phyloP scores from a whole-genome alignment of 2,888 invertebrate genomes.

The Thera britannica region DNA sequence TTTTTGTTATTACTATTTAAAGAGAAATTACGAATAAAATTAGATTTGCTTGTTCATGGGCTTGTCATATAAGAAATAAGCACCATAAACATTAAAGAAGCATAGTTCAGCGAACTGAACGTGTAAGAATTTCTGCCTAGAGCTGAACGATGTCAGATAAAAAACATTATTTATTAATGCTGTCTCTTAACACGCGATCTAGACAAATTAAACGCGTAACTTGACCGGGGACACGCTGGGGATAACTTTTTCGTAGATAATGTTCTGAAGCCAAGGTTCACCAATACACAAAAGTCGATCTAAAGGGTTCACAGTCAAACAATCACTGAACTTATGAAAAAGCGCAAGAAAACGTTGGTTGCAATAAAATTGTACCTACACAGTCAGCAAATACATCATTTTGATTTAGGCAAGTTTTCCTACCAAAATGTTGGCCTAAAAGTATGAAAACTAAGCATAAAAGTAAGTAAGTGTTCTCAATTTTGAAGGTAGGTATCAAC shows the following conservation, averaged over 20 bases:
- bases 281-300: neutral
- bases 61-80: conserved; percentile 50
- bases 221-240: conserved; percentile 66
- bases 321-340: too few species aligned
- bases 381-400: too few species aligned
- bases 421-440: too few species aligned
- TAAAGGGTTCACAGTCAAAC: too few species aligned
- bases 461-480: too few species aligned
- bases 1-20: neutral
- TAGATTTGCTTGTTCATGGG: too few species aligned
- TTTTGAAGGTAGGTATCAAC: too few species aligned
- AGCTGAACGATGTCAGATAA: conserved; percentile 73
- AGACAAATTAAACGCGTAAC: conserved; percentile 82
- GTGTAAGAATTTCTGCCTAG: conserved; percentile 80
- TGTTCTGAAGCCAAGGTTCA: conserved; percentile 46
- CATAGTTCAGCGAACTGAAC: conserved; percentile 71
- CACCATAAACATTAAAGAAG: conserved; percentile 51
- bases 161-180: conserved; percentile 78
- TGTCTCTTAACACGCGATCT: conserved; percentile 77
- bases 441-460: too few species aligned
- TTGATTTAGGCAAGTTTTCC: too few species aligned
- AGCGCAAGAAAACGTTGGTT: too few species aligned
- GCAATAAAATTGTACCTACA: too few species aligned
- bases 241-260: conserved; percentile 62
- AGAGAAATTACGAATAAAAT: conserved; percentile 26